Conservation (phyloP, 1,140 invertebrate genomes). For the Temnothorax curvispinosus region DNA sequence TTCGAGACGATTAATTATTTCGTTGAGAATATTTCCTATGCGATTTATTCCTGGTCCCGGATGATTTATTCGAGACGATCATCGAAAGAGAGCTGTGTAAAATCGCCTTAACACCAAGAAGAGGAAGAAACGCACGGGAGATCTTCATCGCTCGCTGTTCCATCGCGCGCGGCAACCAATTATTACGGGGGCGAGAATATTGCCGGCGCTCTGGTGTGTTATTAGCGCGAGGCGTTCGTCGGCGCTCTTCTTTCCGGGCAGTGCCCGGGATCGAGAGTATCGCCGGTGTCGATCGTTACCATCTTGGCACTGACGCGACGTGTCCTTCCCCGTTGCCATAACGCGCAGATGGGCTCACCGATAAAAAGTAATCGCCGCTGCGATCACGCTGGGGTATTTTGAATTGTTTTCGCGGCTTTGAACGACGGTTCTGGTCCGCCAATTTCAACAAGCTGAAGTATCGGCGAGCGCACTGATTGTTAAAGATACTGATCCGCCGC, state of each 20-base stretch:
- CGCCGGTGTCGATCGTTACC: slow-evolving; percentile 65
- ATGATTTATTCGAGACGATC: slow-evolving; percentile 9
- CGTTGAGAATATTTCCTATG: neutral
- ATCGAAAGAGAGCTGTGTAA: slow-evolving; percentile 24
- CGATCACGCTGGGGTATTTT: slow-evolving; percentile 36
- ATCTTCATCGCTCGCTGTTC: slow-evolving; percentile 70
- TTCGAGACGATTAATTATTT: neutral
- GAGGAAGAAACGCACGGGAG: slow-evolving; percentile 58
- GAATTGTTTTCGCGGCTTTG: slow-evolving; percentile 53
- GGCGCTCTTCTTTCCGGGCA: slow-evolving; percentile 66
- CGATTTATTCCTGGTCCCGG: neutral
- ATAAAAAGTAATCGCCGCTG: slow-evolving; percentile 57
- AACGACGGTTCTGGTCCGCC: slow-evolving; percentile 3
- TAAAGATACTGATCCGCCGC: neutral
- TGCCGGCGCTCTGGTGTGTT: slow-evolving; percentile 62
- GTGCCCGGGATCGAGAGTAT: slow-evolving; percentile 66
- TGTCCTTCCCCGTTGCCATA: slow-evolving; percentile 54
- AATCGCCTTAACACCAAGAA: slow-evolving; percentile 60
- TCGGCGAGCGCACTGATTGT: slow-evolving; percentile 24
- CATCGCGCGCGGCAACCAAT: slow-evolving; percentile 69
- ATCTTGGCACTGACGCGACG: slow-evolving; percentile 54
- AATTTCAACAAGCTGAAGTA: slow-evolving; percentile 35
- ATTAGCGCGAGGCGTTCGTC: slow-evolving; percentile 69
- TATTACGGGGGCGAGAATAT: slow-evolving; percentile 75
- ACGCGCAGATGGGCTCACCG: slow-evolving; percentile 48